Conservation (phyloP, 1,140 invertebrate species). For the Ceratina japonica region DNA sequence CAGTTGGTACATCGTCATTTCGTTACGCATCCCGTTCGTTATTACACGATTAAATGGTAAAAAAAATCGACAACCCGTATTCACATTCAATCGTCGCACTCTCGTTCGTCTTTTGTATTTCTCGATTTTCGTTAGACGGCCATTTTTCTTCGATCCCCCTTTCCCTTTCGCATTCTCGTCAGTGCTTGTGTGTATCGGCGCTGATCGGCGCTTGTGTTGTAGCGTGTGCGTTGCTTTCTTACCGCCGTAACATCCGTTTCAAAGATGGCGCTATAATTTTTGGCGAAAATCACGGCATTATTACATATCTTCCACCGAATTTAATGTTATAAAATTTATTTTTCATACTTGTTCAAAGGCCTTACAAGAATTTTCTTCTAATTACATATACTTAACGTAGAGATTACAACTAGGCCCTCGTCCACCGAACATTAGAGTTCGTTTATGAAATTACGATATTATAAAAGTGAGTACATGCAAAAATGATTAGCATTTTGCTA, state of each 20-base stretch:
- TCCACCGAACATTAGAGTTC: too few relatives aligned
- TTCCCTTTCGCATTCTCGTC: not conserved
- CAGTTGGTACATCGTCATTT: conserved; percentile 80
- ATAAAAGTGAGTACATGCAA: not conserved
- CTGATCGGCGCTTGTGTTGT: not conserved
- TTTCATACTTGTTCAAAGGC: too few relatives aligned
- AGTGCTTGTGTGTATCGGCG: not conserved
- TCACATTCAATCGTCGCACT: conserved; percentile 35
- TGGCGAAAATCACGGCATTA: conserved; percentile 5
- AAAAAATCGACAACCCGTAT: conserved; percentile 14
- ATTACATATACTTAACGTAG: too few relatives aligned
- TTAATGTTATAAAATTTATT: not conserved
- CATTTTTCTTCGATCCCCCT: conserved; percentile 32
- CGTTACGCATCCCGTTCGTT: conserved; percentile 27
- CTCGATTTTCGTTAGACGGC: conserved; percentile 36
- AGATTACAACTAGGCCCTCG: too few relatives aligned
- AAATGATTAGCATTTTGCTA: not conserved
- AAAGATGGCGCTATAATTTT: conserved; percentile 38
- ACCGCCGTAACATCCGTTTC: conserved; percentile 27
- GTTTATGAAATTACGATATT: not conserved
- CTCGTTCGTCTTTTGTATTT: conserved; percentile 46
- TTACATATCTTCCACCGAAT: not conserved
- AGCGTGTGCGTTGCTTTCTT: not conserved
- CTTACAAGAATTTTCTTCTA: not conserved
- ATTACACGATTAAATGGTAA: not conserved